Base-by-base conservation (phyloP, 1,140 invertebrate species). In the Solen grandis region DNA sequence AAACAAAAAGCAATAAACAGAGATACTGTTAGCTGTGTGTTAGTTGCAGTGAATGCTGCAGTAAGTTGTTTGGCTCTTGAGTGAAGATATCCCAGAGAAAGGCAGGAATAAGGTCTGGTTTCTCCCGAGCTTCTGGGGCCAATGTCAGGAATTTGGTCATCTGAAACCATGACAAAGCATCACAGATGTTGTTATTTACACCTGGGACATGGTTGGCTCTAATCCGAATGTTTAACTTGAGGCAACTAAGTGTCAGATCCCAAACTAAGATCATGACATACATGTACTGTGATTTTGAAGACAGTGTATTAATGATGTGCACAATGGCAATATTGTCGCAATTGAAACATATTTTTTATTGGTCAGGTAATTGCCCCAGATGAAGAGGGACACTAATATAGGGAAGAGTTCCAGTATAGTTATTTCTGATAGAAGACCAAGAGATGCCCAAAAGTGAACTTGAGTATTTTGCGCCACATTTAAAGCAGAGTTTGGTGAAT, bases 301-400 rank as follows among this genome's bases (percentile, higher is more conserved):
- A 41, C 31, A 74, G 22, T 31, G 5, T 41, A 65, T 76, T 76
- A 16, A 76, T 22, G 3, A 62, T 50, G 4, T 50, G 22, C 14
- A 52, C 73, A 13, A 65, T 41, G 10, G 72, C 59, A 13, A 57
- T 55, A 41, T 73, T 60, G 27, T 73, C 55, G 25, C 70, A 60
- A 33, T 60, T n/a, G 22, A 73, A 73, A 16, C 14, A 19, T 25
- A 60, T 60, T 60, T 59, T 31, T 74, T 59, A 25, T 74, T 74
- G 36, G 5, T 41, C 4, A 66, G 8, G 2, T 19, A 27, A 2
- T 2, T 3, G 2, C 63, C 63, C 63, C 10, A 69, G 46, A 66
- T 66, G 25, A 66, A 35, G 19, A 66, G 10, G n/a, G 63, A 33
- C 3, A 66, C 63, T 38, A 38, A 8, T 3, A 66, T 66, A 13